Conservation (phyloP, 1,140 invertebrate genomes). For the Drosophila malerkotliana region DNA sequence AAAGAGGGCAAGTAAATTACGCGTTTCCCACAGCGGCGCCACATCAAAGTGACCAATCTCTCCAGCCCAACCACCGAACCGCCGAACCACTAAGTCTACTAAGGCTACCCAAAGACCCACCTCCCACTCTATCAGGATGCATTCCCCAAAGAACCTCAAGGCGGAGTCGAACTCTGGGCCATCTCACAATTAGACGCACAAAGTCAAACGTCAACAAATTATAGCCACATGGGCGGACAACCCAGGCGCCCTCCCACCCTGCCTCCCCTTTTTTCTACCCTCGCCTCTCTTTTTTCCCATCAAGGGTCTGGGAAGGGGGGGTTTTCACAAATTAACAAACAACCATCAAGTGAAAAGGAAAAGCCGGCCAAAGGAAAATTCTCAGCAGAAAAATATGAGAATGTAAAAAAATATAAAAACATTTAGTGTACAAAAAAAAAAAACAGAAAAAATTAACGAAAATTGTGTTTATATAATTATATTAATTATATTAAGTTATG, state of each 20-base stretch:
- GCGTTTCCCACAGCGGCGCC: constrained; percentile 70
- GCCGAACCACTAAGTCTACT: not conserved
- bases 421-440: constrained; percentile 17
- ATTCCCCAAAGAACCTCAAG: constrained; percentile 48
- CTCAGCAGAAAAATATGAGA: constrained; percentile 43
- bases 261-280: not conserved
- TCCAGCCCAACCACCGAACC: not conserved
- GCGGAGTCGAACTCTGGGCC: constrained; percentile 30
- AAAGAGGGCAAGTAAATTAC: constrained; percentile 68
- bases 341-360: constrained; percentile 65
- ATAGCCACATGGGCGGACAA: constrained; percentile 78
- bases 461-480: too few species aligned
- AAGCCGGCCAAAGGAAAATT: constrained; percentile 51
- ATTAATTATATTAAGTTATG: too few species aligned
- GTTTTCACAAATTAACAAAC: constrained; percentile 77
- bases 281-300: not conserved
- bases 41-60: constrained; percentile 77
- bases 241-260: not conserved
- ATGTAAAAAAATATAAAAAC: constrained; percentile 18
- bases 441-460: not conserved
- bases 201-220: constrained; percentile 83
- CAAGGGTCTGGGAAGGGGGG: not conserved
- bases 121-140: constrained; percentile 22
- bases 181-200: constrained; percentile 79
- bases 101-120: not conserved